Base-by-base conservation (phyloP, 2,113 vertebrate genomes). In the Corvus moneduloides region DNA sequence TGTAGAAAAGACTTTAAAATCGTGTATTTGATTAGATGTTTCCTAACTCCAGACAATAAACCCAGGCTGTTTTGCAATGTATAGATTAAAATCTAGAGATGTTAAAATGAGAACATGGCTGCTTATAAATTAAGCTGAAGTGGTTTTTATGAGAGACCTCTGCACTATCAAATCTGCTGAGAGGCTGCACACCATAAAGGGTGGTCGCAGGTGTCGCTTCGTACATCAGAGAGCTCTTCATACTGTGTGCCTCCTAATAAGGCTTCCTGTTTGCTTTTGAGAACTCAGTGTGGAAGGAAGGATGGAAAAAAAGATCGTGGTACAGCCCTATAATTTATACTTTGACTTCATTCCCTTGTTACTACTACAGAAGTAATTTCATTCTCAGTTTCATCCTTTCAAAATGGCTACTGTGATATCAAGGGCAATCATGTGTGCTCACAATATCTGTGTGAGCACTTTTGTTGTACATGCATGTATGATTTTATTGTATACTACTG, bases 261-360 rank as follows among this genome's bases (percentile, higher is more conserved):
- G 30, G 16, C 63, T 74, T 84, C 39, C 35, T 3, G 0, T 59
- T 84, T 61, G 27, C 44, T 81, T 89, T 67, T n/a, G 39, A 41
- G 52, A 43, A 13, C 22, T 22, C 39, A 61, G 9, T 32, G 22
- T 35, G n/a, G 55, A 77, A 66, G 18, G 26, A 66, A 58, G 9
- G 44, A 73, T 1, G 13, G 23, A 7, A 58, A 52, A 71, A 48
- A 68, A 7, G 1, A 14, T n/a, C 0, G 0, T 1, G 1, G 13
- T n/a, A 21, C 17, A 82, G 16, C 17, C 28, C 37, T 41, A 6
- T 4, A 76, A 32, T 80, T 64, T 86, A n/a, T 86, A 37, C 37
- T 66, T 86, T 26, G 19, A 49, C 49, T 84, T 84, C 3, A 41
- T 46, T 80, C 17, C 23, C 41, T 72, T 62, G 21, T 61, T 28